Conservation (phyloP, 1,140 invertebrate species). For the Drusus annulatus region DNA sequence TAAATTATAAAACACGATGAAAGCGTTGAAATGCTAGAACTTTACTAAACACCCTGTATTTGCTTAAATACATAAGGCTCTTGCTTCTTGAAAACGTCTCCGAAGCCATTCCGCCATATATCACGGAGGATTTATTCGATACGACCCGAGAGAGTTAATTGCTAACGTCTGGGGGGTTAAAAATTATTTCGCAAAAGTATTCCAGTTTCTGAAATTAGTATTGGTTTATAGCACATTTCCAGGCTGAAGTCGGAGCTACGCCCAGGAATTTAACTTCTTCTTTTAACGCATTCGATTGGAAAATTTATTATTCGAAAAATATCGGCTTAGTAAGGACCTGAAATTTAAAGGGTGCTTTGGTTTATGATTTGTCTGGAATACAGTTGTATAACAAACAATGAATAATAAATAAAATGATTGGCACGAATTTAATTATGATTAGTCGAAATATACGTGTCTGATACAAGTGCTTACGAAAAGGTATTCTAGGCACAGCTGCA, state of each 20-base stretch:
- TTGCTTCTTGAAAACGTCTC: constrained; percentile 6
- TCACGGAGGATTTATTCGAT: constrained; percentile 38
- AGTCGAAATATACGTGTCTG: no score
- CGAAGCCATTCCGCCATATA: constrained; percentile 17
- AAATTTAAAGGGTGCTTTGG: no score
- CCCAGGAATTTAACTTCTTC: no score
- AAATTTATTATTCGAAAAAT: no score
- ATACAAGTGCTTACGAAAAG: no score
- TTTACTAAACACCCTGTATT: background rate
- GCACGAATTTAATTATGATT: no score
- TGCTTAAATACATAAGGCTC: background rate
- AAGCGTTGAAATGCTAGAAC: background rate
- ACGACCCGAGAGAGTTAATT: constrained; percentile 38
- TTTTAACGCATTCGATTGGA: no score
- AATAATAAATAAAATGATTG: no score
- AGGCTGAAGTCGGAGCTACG: background rate
- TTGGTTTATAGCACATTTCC: constrained; percentile 4
- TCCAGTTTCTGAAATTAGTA: constrained; percentile 11
- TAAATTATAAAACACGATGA: no score
- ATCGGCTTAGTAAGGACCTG: no score
- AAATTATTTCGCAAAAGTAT: constrained; percentile 30
- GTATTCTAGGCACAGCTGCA: no score
- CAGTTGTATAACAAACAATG: no score
- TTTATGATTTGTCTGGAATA: background rate
- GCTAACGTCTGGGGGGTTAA: constrained; percentile 26